Evolutionary conservation across 2,888 invertebrate species (phyloP).

Genomic region (Rhodophaea formosa): DNA sequence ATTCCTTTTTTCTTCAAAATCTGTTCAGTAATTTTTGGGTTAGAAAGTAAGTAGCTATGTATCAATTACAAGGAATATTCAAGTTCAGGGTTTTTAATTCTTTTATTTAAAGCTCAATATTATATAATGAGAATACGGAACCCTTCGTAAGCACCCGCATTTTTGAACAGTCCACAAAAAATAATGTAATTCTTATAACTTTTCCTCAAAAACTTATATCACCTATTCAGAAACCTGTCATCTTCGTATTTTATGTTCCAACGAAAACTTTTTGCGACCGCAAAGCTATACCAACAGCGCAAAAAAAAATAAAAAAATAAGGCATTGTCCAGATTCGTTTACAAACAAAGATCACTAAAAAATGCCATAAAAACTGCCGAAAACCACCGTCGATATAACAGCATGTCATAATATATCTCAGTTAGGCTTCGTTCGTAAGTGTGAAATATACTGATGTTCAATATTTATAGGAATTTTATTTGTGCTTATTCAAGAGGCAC

Average conservation of each 20-base stretch:
- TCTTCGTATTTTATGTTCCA: constrained; percentile 10
- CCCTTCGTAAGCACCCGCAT: not conserved
- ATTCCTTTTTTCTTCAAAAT: too few relatives aligned
- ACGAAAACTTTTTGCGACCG: not conserved
- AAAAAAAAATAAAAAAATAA: constrained; percentile 46
- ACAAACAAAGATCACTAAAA: constrained; percentile 72
- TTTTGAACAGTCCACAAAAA: not conserved
- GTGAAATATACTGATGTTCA: constrained; percentile 77
- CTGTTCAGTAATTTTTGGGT: too few relatives aligned
- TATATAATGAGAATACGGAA: too few relatives aligned
- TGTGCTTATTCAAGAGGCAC: constrained; percentile 75
- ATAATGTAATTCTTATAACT: not conserved
- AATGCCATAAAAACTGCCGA: constrained; percentile 49
- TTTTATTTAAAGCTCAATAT: too few relatives aligned
- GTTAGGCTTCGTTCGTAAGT: constrained; percentile 65
- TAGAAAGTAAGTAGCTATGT: too few relatives aligned
- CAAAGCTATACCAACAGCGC: not conserved
- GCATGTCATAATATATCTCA: constrained; percentile 73
- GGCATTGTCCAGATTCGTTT: constrained; percentile 66
- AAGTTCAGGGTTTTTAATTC: too few relatives aligned
- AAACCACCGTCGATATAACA: constrained; percentile 59
- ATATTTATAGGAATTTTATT: constrained; percentile 79
- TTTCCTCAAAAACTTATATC: constrained; percentile 6
- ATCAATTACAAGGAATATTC: too few relatives aligned
- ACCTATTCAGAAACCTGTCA: constrained; percentile 11